Percentiles rank a stretch among this genome's conserved stretches.
Evolutionary conservation across 2,888 invertebrate genomes (phyloP).

Genomic region (Pteria penguin): DNA sequence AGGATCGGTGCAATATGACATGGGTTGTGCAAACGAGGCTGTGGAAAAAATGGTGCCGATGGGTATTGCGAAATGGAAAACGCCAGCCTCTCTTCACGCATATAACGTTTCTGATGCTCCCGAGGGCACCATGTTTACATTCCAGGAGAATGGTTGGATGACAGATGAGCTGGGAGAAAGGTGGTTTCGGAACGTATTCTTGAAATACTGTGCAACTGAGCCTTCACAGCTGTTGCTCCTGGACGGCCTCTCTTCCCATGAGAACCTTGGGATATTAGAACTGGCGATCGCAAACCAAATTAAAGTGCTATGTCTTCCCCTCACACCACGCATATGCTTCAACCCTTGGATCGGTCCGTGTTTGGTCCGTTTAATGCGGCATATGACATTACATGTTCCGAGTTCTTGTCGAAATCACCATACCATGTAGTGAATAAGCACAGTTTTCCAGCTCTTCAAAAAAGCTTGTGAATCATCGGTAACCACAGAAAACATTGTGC

Average conservation of each 20-base stretch:
- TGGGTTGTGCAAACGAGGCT: constrained; percentile 43
- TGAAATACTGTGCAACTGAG: constrained; percentile 52
- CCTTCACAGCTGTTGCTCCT: constrained; percentile 57
- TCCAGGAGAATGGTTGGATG: constrained; percentile 58
- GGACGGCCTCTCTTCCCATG: constrained; percentile 55
- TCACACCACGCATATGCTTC: constrained; percentile 32
- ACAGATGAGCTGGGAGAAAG: constrained; percentile 48
- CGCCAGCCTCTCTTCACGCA: constrained; percentile 40
- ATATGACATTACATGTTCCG: constrained; percentile 42
- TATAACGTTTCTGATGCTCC: constrained; percentile 48
- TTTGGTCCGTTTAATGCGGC: constrained; percentile 47
- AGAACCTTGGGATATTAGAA: constrained; percentile 48
- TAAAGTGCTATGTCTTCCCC: constrained; percentile 43
- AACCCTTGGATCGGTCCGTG: constrained; percentile 46
- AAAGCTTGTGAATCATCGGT: constrained; percentile 44
- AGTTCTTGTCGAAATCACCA: constrained; percentile 33
- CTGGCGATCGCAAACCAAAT: constrained; percentile 41
- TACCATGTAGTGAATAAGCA: constrained; percentile 38
- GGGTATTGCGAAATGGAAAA: constrained; percentile 50
- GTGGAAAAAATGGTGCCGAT: constrained; percentile 47
- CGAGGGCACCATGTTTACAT: constrained; percentile 48
- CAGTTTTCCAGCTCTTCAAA: constrained; percentile 39
- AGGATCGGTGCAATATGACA: neutral
- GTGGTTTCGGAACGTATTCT: constrained; percentile 56
- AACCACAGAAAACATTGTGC: constrained; percentile 26